Conservation (phyloP, 2,797 vertebrate genomes). For the Paedocypris micromegethes region DNA sequence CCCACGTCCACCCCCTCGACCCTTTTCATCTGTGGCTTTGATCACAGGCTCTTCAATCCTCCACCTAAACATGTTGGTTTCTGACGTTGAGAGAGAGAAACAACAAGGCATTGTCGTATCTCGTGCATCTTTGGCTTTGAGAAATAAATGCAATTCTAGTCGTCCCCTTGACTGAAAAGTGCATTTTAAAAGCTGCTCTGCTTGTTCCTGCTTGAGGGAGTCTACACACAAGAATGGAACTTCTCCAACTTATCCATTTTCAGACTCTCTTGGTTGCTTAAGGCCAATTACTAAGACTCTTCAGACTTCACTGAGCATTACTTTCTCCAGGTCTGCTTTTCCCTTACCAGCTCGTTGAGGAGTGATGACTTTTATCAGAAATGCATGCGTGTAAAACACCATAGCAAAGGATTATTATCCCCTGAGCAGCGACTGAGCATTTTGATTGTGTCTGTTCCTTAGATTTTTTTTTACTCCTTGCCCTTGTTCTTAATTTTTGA, state of each 20-base stretch:
- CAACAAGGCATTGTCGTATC: conserved; percentile 15
- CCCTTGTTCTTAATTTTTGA: too few species aligned
- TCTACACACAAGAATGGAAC: neutral
- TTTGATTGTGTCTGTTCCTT: too few species aligned
- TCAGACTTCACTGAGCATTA: conserved; percentile 6
- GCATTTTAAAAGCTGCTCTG: conserved; percentile 24
- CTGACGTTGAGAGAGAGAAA: conserved; percentile 21
- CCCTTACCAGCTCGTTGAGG: neutral
- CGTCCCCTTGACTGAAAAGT: conserved; percentile 33
- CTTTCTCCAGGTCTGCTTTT: neutral
- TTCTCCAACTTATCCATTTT: conserved; percentile 11
- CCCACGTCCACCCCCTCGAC: conserved; percentile 21
- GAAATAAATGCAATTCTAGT: conserved; percentile 8
- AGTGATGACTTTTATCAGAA: neutral
- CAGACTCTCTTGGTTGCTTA: neutral
- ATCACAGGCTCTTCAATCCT: conserved; percentile 26
- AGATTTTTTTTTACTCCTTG: too few species aligned
- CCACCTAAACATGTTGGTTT: conserved; percentile 32
- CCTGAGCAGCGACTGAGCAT: too few species aligned
- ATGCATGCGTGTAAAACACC: too few species aligned
- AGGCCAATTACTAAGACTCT: neutral
- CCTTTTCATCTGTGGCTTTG: conserved; percentile 40
- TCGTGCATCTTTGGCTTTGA: conserved; percentile 15
- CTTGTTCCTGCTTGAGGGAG: neutral
- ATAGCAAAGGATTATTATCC: too few species aligned